phyloP scores from a whole-genome alignment of 2,113 vertebrate species.

The Ellobius talpinus region DNA sequence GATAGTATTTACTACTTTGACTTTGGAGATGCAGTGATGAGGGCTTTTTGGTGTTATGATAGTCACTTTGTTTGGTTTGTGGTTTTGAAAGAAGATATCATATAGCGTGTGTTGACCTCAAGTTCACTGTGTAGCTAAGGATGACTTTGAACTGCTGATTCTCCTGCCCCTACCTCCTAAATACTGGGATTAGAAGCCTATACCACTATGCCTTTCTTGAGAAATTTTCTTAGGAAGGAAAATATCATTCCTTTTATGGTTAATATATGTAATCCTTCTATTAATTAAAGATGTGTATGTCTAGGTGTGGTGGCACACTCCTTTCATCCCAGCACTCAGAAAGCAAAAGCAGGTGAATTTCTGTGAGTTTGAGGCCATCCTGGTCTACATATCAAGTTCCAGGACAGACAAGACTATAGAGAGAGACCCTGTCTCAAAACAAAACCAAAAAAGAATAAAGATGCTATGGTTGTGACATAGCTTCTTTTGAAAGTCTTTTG shows the following conservation, averaged over 20 bases:
- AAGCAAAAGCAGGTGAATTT: neutral
- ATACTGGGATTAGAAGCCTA: neutral
- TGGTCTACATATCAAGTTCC: too few relatives aligned
- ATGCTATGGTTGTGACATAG: neutral
- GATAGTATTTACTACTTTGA: neutral
- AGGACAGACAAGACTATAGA: neutral
- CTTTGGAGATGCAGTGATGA: conserved; percentile 9
- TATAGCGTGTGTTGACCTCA: neutral
- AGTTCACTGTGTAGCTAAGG: neutral
- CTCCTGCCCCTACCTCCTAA: neutral
- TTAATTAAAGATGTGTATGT: neutral
- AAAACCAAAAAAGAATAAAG: conserved; percentile 20
- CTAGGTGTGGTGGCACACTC: neutral
- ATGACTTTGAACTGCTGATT: neutral
- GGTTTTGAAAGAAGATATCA: neutral
- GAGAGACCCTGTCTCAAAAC: neutral
- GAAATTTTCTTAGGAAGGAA: conserved; percentile 36
- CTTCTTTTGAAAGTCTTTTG: conserved; percentile 37
- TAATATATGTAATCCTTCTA: neutral
- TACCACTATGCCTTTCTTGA: neutral
- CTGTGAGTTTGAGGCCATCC: neutral
- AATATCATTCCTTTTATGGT: neutral
- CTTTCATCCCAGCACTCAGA: neutral
- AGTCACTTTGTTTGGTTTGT: neutral
- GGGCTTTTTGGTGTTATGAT: neutral